phyloP scores from a whole-genome alignment of 1,140 invertebrate genomes.

The Lethrus apterus region DNA sequence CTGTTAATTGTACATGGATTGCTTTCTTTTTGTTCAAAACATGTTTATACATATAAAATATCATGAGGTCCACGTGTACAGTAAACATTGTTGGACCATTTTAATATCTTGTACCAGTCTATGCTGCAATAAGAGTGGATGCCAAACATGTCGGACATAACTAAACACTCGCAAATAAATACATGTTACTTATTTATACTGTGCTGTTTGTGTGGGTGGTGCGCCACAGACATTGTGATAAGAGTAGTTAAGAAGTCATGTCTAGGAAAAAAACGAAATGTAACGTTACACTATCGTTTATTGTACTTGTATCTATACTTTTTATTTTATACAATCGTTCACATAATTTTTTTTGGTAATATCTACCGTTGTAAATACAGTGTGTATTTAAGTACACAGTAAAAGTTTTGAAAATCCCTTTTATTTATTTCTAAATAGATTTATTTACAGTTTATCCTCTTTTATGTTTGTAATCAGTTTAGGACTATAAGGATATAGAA shows the following conservation, averaged over 20 bases:
- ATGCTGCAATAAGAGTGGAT: constrained; percentile 35
- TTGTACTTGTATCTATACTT: constrained; percentile 40
- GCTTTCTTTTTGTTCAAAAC: constrained; percentile 10
- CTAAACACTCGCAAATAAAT: constrained; percentile 38
- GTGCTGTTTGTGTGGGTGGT: constrained; percentile 40
- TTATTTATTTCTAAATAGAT: constrained; percentile 26
- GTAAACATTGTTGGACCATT: constrained; percentile 9
- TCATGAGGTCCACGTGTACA: constrained; percentile 2
- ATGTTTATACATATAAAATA: constrained; percentile 12
- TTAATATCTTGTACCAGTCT: constrained; percentile 16
- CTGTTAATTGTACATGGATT: constrained; percentile 10
- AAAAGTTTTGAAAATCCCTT: constrained; percentile 34
- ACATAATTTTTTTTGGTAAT: constrained; percentile 34
- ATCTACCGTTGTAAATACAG: constrained; percentile 39
- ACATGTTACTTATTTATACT: constrained; percentile 43
- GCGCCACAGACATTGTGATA: constrained; percentile 41
- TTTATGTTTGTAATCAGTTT: no score
- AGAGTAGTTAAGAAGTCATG: constrained; percentile 42
- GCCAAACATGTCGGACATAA: constrained; percentile 37
- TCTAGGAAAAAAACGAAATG: constrained; percentile 37
- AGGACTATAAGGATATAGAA: no score
- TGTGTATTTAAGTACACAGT: constrained; percentile 39
- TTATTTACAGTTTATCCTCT: constrained; percentile 14
- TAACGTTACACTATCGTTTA: constrained; percentile 41
- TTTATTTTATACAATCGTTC: constrained; percentile 41